Percentiles rank a stretch among this genome's conserved stretches.
Conservation (phyloP, 2,888 invertebrate species). For the Microctonus hyperodae region DNA sequence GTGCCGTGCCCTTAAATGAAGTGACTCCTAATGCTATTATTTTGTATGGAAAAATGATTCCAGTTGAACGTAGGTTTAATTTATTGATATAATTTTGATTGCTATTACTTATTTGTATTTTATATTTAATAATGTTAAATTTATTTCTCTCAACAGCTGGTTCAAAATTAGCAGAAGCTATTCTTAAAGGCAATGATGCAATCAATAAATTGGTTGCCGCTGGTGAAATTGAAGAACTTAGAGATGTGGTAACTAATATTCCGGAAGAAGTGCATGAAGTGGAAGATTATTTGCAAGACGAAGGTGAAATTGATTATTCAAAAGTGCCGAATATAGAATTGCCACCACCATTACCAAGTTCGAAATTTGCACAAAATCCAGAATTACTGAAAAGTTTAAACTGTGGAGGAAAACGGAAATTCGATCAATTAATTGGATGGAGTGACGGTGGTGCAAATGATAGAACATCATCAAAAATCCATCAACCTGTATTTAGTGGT, state of each 20-base stretch:
- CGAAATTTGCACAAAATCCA: constrained; percentile 61
- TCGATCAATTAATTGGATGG: constrained; percentile 61
- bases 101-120: neutral
- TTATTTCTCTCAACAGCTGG: constrained; percentile 68
- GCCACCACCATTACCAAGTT: constrained; percentile 61
- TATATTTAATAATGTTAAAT: constrained; percentile 6
- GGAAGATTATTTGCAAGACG: constrained; percentile 64
- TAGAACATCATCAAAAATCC: constrained; percentile 48
- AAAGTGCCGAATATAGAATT: constrained; percentile 59
- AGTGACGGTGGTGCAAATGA: constrained; percentile 51
- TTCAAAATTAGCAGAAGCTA: constrained; percentile 78
- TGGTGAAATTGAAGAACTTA: constrained; percentile 82
- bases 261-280: constrained; percentile 65
- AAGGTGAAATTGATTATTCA: constrained; percentile 62
- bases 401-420: constrained; percentile 59
- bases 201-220: constrained; percentile 80
- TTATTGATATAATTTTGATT: neutral
- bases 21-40: constrained; percentile 82
- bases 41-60: constrained; percentile 82
- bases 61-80: constrained; percentile 71
- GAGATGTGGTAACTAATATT: constrained; percentile 77
- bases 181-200: constrained; percentile 78
- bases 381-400: constrained; percentile 57
- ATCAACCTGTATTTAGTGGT: constrained; percentile 57
- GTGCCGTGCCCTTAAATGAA: constrained; percentile 79